Conservation (phyloP, 1,140 invertebrate genomes). For the Drosophila repletoides region DNA sequence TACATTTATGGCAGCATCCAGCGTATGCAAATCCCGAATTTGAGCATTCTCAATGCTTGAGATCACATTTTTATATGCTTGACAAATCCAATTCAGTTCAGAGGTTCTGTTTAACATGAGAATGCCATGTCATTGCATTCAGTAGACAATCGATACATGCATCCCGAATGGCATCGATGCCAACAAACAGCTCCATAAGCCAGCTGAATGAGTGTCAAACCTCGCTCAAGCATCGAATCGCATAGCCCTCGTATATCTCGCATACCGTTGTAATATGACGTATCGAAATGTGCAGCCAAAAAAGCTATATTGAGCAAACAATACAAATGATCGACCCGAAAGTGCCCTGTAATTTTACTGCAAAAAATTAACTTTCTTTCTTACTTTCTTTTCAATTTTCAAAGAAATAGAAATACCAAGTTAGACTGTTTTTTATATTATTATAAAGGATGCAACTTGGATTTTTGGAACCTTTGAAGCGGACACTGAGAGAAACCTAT, state of each 20-base stretch:
- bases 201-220: slow-evolving; percentile 64
- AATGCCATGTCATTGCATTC: slow-evolving; percentile 37
- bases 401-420: too few species aligned
- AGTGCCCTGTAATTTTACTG: too few species aligned
- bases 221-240: not conserved
- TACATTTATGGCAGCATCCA: not conserved
- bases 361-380: too few species aligned
- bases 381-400: too few species aligned
- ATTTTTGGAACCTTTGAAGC: too few species aligned
- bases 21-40: slow-evolving; percentile 1
- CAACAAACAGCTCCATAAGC: slow-evolving; percentile 42
- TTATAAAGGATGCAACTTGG: too few species aligned
- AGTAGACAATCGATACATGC: slow-evolving; percentile 32
- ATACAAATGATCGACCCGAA: too few species aligned
- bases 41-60: slow-evolving; percentile 10
- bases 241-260: too few species aligned
- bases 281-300: slow-evolving; percentile 47
- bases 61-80: slow-evolving; percentile 25
- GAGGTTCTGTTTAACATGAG: slow-evolving; percentile 36
- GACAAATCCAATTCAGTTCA: slow-evolving; percentile 36
- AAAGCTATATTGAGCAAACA: slow-evolving; percentile 49
- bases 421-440: too few species aligned
- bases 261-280: slow-evolving; percentile 18
- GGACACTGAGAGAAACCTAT: too few species aligned
- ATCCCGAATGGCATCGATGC: slow-evolving; percentile 38